phyloP scores from a whole-genome alignment of 2,797 vertebrate genomes.

The Xenops minutus region DNA sequence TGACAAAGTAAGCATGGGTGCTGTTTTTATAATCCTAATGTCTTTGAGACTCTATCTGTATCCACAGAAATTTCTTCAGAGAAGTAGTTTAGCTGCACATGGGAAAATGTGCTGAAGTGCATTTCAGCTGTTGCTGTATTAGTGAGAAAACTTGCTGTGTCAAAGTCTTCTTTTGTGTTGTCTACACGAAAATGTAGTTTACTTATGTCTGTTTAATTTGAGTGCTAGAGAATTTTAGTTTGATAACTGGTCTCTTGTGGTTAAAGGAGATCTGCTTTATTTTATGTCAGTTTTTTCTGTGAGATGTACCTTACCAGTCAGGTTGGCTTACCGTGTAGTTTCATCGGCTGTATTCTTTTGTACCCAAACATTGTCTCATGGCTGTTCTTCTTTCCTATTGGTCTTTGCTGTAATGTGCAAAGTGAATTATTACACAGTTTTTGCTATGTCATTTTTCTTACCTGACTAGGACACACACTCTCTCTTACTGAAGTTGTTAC shows the following conservation, averaged over 20 bases:
- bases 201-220: not conserved
- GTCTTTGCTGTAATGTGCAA: not conserved
- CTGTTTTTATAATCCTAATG: not conserved
- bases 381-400: not conserved
- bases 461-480: not conserved
- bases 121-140: not conserved
- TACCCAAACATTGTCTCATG: not conserved
- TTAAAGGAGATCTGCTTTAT: not conserved
- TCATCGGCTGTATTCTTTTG: not conserved
- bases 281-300: not conserved
- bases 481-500: not conserved
- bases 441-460: not conserved
- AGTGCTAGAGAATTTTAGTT: not conserved
- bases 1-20: constrained; percentile 84
- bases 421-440: not conserved
- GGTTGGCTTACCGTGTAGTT: not conserved
- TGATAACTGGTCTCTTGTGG: not conserved
- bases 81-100: not conserved
- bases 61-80: not conserved
- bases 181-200: not conserved
- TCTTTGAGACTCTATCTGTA: not conserved
- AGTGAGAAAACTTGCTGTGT: not conserved
- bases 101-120: not conserved
- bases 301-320: not conserved
- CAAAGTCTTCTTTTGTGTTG: not conserved